Evolutionary conservation across 2,888 invertebrate genomes (phyloP).

Genomic region (Candidula unifasciata): DNA sequence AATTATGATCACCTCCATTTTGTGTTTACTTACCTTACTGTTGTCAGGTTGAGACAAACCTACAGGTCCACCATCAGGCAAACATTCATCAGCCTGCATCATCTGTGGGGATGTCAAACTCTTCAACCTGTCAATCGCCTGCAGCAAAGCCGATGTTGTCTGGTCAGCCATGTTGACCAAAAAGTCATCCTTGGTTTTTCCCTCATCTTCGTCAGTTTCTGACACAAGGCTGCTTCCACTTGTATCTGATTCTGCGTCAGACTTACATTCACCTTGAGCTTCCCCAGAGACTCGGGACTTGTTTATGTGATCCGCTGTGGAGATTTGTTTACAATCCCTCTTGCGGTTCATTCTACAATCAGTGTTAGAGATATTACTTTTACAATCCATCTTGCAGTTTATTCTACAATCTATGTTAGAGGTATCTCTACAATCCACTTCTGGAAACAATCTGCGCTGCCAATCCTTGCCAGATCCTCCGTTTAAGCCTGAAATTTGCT

Average conservation of each 20-base stretch:
- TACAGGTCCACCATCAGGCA: not conserved
- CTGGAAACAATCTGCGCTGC: no score
- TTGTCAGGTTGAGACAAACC: not conserved
- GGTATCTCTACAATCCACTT: not conserved
- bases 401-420: no score
- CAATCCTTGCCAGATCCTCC: no score
- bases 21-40: conserved; percentile 16
- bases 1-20: no score
- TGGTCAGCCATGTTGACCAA: conserved; percentile 9
- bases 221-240: not conserved
- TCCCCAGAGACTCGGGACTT: not conserved
- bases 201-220: not conserved
- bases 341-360: no score
- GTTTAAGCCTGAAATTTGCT: not conserved
- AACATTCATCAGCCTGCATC: not conserved
- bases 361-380: no score
- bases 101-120: not conserved
- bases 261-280: not conserved
- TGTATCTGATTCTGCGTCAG: not conserved
- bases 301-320: not conserved
- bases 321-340: no score
- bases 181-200: not conserved
- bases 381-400: no score
- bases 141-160: not conserved
- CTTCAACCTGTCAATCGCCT: conserved; percentile 5